Evolutionary conservation across 2,888 invertebrate species (phyloP).

Genomic region (Choreutis nemorana): DNA sequence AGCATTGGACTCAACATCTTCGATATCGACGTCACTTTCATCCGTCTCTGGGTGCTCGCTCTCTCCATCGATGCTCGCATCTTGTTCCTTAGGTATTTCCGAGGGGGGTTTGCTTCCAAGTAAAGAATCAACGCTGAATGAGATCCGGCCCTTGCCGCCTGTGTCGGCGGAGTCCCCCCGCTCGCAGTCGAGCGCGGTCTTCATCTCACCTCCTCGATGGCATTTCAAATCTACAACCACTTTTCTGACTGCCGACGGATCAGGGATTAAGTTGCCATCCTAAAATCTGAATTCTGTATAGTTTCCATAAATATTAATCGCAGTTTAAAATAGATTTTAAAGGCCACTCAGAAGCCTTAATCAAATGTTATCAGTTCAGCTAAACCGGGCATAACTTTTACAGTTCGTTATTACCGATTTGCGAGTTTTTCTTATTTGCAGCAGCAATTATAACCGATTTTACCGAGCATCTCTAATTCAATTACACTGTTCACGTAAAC

Average conservation of each 20-base stretch:
- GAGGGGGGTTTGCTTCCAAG: constrained; percentile 45
- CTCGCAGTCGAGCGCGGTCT: constrained; percentile 62
- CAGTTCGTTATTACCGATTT: too few species aligned
- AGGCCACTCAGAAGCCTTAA: too few species aligned
- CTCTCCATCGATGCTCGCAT: constrained; percentile 46
- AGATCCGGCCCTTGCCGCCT: constrained; percentile 71
- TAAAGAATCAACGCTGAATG: constrained; percentile 77
- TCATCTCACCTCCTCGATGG: constrained; percentile 57
- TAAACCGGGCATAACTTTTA: too few species aligned
- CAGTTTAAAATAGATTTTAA: too few species aligned
- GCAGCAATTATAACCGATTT: too few species aligned
- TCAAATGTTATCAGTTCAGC: too few species aligned
- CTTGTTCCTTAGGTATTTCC: constrained; percentile 20
- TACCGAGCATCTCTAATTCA: too few species aligned
- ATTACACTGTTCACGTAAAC: constrained; percentile 23
- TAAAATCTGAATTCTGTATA: too few species aligned
- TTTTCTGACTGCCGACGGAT: constrained; percentile 9
- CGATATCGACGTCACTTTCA: constrained; percentile 61
- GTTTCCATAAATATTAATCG: too few species aligned
- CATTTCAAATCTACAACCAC: constrained; percentile 27
- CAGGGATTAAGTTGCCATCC: too few species aligned
- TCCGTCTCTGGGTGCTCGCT: constrained; percentile 43
- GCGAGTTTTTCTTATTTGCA: too few species aligned
- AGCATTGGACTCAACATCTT: constrained; percentile 48
- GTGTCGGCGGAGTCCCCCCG: constrained; percentile 55